These are phyloP conservation scores for Pocota personata DNA, from an alignment of 2,888 invertebrate genomes.

Conservation along the genomic window DNA sequence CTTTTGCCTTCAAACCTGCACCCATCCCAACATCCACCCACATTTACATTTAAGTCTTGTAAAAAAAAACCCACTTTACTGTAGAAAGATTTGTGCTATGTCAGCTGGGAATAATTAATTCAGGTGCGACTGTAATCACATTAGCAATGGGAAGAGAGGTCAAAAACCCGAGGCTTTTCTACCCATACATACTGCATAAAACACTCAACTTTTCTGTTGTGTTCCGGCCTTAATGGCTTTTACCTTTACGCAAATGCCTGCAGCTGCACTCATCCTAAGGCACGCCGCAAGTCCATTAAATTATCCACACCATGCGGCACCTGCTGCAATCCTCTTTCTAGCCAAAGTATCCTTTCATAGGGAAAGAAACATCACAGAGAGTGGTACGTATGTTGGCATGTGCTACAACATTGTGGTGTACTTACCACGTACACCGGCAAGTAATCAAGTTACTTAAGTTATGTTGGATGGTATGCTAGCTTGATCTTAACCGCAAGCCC, in stretches of 20 bases:
- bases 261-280: slow-evolving; percentile 14
- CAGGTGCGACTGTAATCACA: slow-evolving; percentile 53
- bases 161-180: slow-evolving; percentile 50
- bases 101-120: slow-evolving; percentile 62
- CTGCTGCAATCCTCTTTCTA: slow-evolving; percentile 24
- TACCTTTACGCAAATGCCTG: slow-evolving; percentile 58
- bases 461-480: slow-evolving; percentile 10
- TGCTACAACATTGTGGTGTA: background rate
- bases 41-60: slow-evolving; percentile 17
- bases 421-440: slow-evolving; percentile 2
- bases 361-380: no score
- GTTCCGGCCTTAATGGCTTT: slow-evolving; percentile 55
- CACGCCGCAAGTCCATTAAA: slow-evolving; percentile 65
- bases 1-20: background rate
- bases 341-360: slow-evolving; percentile 45
- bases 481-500: slow-evolving; percentile 26
- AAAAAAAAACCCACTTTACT: background rate
- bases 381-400: background rate
- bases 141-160: slow-evolving; percentile 46
- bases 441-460: slow-evolving; percentile 52
- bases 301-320: slow-evolving; percentile 60
- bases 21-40: background rate
- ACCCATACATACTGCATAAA: slow-evolving; percentile 33
- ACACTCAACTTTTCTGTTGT: slow-evolving; percentile 68
- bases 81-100: slow-evolving; percentile 18